Conservation (phyloP, 2,797 vertebrate genomes). For the Lerista edwardsae region DNA sequence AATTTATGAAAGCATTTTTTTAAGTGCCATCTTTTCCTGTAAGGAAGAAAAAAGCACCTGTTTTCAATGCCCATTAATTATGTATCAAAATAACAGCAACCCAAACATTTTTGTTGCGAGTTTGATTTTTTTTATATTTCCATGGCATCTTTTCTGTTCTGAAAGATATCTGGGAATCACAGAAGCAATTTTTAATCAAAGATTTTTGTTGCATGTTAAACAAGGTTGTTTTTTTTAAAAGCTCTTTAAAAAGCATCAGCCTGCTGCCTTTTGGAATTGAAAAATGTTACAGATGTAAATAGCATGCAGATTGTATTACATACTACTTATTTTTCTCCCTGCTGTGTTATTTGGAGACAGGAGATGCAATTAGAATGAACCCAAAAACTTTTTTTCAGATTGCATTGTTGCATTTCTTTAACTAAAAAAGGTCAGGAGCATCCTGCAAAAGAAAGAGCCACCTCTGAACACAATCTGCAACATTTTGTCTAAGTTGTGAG, state of each 20-base stretch:
- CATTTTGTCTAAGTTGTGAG: slow-evolving; percentile 24
- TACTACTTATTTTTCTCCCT: slow-evolving; percentile 34
- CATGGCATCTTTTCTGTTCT: slow-evolving; percentile 46
- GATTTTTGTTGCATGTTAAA: slow-evolving; percentile 39
- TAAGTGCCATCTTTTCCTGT: slow-evolving; percentile 46
- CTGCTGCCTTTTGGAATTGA: slow-evolving; percentile 46
- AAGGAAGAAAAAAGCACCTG: slow-evolving; percentile 51
- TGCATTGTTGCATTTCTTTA: slow-evolving; percentile 28
- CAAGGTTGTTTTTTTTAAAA: slow-evolving; percentile 42
- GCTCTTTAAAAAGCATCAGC: slow-evolving; percentile 49
- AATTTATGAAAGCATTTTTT: slow-evolving; percentile 11
- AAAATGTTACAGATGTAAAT: slow-evolving; percentile 60
- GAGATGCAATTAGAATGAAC: slow-evolving; percentile 39
- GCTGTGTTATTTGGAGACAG: slow-evolving; percentile 52
- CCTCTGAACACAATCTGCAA: background rate
- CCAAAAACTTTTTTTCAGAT: background rate
- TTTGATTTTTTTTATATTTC: slow-evolving; percentile 46
- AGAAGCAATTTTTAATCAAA: slow-evolving; percentile 54
- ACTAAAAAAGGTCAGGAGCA: slow-evolving; percentile 34
- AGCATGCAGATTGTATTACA: slow-evolving; percentile 58
- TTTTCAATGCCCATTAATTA: slow-evolving; percentile 43
- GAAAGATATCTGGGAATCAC: slow-evolving; percentile 29
- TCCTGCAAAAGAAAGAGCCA: slow-evolving; percentile 14
- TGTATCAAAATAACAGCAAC: slow-evolving; percentile 35
- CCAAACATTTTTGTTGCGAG: slow-evolving; percentile 53